Evolutionary conservation across 2,113 vertebrate species (phyloP).

Genomic region (Anhinga rufa): DNA sequence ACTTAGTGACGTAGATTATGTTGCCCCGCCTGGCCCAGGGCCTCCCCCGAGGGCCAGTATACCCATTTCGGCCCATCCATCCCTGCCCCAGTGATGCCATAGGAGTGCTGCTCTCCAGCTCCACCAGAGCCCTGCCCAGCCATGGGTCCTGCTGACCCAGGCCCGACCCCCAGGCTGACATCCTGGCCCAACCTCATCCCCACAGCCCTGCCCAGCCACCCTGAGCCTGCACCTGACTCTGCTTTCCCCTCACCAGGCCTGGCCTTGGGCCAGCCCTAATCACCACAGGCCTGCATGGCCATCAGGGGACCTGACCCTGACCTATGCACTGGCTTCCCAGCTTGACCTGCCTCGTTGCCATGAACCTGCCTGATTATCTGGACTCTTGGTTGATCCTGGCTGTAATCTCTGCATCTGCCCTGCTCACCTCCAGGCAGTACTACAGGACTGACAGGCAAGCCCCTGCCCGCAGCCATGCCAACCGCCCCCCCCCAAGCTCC

Average conservation of each 20-base stretch:
- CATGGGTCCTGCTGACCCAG: neutral
- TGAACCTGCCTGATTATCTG: fast-evolving
- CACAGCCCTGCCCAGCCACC: neutral
- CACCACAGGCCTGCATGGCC: neutral
- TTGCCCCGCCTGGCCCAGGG: neutral
- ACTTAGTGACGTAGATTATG: too few species aligned
- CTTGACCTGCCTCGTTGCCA: neutral
- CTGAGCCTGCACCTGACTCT: neutral
- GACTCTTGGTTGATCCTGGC: neutral
- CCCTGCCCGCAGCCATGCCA: fast-evolving
- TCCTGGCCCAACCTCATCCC: neutral
- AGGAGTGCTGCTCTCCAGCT: neutral
- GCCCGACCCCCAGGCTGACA: too few species aligned
- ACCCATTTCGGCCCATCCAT: neutral
- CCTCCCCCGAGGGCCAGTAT: too few species aligned
- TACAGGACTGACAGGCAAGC: neutral
- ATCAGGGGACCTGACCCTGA: neutral
- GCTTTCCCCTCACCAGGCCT: neutral
- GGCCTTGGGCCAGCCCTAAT: neutral
- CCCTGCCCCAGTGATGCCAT: neutral
- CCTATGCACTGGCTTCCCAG: fast-evolving
- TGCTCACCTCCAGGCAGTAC: neutral
- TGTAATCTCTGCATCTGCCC: neutral
- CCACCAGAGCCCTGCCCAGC: neutral
- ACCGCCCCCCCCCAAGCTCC: too few species aligned